These are phyloP conservation scores for Prochilodus magdalenae DNA, from an alignment of 2,113 vertebrate species.

Conservation along the genomic window DNA sequence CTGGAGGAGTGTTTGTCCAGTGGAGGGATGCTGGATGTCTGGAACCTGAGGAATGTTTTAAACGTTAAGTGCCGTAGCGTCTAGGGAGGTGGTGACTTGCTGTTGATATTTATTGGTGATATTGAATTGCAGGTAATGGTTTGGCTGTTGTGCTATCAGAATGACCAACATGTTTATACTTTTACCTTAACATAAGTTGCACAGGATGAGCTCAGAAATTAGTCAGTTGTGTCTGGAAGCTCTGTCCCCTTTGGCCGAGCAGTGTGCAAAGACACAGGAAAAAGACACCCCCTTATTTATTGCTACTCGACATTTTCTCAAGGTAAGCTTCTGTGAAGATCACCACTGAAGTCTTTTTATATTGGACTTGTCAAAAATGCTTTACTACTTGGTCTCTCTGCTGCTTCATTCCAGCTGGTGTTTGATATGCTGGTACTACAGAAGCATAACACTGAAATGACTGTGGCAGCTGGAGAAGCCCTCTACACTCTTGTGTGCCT, in stretches of 20 bases:
- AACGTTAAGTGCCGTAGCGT: too few species aligned
- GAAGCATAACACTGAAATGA: slow-evolving; percentile 98
- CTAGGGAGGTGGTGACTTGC: too few species aligned
- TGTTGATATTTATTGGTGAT: not conserved
- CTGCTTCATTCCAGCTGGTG: slow-evolving; percentile 83
- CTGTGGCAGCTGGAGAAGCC: slow-evolving; percentile 94
- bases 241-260: slow-evolving; percentile 93
- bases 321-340: slow-evolving; percentile 72
- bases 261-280: slow-evolving; percentile 96
- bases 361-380: not conserved
- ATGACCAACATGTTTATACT: not conserved
- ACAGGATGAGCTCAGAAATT: slow-evolving; percentile 96
- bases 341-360: not conserved
- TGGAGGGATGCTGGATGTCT: too few species aligned
- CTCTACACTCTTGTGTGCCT: slow-evolving; percentile 98
- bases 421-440: slow-evolving; percentile 99
- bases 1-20: too few species aligned
- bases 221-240: slow-evolving; percentile 97
- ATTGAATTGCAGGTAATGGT: not conserved
- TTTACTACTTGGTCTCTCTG: not conserved
- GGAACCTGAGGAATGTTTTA: too few species aligned
- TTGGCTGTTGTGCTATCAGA: not conserved
- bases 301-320: slow-evolving; percentile 97
- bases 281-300: slow-evolving; percentile 93
- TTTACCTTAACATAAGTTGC: slow-evolving; percentile 64